Conservation (phyloP, 2,113 vertebrate species). For the Ranitomeya variabilis region DNA sequence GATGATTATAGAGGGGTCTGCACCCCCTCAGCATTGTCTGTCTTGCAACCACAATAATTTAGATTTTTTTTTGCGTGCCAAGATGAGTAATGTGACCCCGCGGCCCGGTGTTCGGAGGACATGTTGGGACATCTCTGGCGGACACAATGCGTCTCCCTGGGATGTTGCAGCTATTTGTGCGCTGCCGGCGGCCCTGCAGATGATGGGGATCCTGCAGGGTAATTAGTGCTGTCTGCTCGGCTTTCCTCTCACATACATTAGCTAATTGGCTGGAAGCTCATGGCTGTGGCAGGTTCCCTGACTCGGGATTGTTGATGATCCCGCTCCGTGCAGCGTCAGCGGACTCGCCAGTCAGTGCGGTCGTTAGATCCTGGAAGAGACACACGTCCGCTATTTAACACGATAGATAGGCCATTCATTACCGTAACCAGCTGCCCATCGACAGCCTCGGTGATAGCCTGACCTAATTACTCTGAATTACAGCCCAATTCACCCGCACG, state of each 20-base stretch:
- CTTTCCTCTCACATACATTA: constrained; percentile 11
- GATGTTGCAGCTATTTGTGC: not conserved
- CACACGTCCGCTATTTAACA: constrained; percentile 24
- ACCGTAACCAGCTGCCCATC: constrained; percentile 1
- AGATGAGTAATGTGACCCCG: too few species aligned
- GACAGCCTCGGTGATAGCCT: not conserved
- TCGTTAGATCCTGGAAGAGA: constrained; percentile 16
- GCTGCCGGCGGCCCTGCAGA: constrained; percentile 24
- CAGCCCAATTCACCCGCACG: not conserved
- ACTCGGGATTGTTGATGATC: constrained; percentile 34
- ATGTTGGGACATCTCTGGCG: too few species aligned
- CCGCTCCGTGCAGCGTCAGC: constrained; percentile 42
- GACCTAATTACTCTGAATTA: constrained; percentile 13
- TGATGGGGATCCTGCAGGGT: constrained; percentile 16
- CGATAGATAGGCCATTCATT: not conserved
- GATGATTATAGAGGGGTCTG: too few species aligned
- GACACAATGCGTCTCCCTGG: too few species aligned
- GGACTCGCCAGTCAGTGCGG: constrained; percentile 5
- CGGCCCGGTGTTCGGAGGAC: too few species aligned
- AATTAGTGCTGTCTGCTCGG: constrained; percentile 36
- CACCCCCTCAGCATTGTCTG: too few species aligned
- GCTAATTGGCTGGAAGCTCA: constrained; percentile 41
- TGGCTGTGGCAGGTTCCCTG: constrained; percentile 6
- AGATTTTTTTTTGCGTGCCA: too few species aligned
- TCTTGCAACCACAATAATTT: too few species aligned